A percentile compares a stretch with the other conserved stretches of the same genome.
phyloP scores from a whole-genome alignment of 2,113 vertebrate genomes.

The Thalassarche chlororhynchos region DNA sequence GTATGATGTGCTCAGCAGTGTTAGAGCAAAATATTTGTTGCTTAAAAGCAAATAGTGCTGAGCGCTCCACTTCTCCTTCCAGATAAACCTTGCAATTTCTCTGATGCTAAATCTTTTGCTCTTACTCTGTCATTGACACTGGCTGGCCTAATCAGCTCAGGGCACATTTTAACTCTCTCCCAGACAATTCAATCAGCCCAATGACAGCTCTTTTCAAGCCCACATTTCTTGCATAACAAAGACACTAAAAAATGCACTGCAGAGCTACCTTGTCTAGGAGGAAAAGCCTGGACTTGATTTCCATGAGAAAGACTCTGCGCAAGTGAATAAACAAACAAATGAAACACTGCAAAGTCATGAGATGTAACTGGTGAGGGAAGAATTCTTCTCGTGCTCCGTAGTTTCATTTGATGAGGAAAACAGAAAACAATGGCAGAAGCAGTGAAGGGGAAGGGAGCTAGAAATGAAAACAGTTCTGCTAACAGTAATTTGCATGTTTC shows the following conservation, averaged over 20 bases:
- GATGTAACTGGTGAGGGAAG: neutral
- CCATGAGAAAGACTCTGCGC: neutral
- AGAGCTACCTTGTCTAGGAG: neutral
- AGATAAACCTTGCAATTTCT: neutral
- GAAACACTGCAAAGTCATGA: neutral
- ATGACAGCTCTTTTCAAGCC: constrained; percentile 12
- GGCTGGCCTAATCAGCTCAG: neutral
- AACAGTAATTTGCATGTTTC: neutral
- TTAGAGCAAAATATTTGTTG: neutral
- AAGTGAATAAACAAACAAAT: constrained; percentile 22
- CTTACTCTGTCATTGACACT: neutral
- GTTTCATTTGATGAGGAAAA: constrained; percentile 24
- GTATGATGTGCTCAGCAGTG: neutral
- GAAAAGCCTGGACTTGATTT: constrained; percentile 30
- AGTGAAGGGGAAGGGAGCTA: neutral
- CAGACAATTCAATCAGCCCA: constrained; percentile 55
- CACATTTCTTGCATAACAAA: constrained; percentile 20
- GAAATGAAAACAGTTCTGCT: neutral
- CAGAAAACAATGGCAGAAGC: neutral
- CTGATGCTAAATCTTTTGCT: neutral
- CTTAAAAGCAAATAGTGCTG: neutral
- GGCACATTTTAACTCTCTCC: constrained; percentile 8
- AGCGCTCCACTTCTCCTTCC: neutral
- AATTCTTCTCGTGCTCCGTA: neutral
- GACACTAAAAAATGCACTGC: constrained; percentile 7